phyloP scores from a whole-genome alignment of 2,113 vertebrate genomes.

The Arvicanthis niloticus region DNA sequence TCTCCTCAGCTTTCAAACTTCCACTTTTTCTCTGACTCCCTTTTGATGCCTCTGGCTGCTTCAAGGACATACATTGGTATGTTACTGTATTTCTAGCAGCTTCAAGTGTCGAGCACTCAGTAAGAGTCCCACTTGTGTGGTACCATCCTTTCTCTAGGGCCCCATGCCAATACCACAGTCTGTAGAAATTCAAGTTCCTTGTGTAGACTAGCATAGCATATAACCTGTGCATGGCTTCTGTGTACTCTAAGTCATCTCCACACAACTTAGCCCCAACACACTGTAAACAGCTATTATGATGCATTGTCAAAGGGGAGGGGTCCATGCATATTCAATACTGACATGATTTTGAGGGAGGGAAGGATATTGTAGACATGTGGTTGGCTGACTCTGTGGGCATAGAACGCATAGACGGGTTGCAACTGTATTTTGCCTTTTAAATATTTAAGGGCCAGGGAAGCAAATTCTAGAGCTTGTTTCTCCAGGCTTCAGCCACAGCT shows the following conservation, averaged over 20 bases:
- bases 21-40: neutral
- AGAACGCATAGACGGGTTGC: neutral
- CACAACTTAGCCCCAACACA: neutral
- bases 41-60: neutral
- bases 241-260: neutral
- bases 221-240: neutral
- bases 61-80: neutral
- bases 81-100: neutral
- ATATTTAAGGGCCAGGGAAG: neutral
- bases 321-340: neutral
- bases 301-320: neutral
- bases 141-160: neutral
- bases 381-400: neutral
- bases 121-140: no score
- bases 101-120: neutral
- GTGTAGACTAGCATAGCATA: rapidly evolving
- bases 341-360: neutral
- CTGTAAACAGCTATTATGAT: no score
- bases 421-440: neutral
- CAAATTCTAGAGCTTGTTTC: neutral
- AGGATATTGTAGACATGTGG: neutral
- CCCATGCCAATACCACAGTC: no score
- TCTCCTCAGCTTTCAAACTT: no score
- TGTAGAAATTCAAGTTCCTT: neutral
- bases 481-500: neutral